Percentiles rank a stretch among this genome's conserved stretches.
These are phyloP conservation scores for Ageneiosus marmoratus DNA, from an alignment of 2,113 vertebrate genomes.

Conservation along the genomic window DNA sequence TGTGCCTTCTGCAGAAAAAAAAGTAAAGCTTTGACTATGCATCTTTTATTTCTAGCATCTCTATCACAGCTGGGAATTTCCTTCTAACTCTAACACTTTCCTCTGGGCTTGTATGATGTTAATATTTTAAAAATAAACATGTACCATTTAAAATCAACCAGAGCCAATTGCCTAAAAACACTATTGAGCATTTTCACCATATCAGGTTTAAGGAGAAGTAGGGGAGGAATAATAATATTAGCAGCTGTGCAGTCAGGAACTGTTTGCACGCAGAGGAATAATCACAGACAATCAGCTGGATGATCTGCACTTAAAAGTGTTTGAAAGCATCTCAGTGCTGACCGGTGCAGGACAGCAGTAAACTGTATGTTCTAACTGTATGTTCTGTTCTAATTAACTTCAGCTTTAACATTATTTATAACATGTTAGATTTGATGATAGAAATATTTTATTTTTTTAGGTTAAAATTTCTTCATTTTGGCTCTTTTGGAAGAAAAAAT, in stretches of 20 bases:
- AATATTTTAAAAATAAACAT: not conserved
- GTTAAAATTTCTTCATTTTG: not conserved
- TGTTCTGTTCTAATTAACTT: not conserved
- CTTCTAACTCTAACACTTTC: not conserved
- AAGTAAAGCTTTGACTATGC: not conserved
- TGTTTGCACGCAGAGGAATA: not conserved
- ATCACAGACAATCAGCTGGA: not conserved
- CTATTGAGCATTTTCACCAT: not conserved
- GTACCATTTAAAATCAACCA: not conserved
- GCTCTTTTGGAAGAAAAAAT: not conserved
- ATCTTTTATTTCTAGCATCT: not conserved
- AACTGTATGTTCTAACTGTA: too few species aligned
- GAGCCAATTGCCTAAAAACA: not conserved
- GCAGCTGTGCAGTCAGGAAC: not conserved
- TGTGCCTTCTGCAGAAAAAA: not conserved
- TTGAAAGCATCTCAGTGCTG: not conserved
- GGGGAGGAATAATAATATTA: not conserved
- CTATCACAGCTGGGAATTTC: not conserved
- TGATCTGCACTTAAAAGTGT: not conserved
- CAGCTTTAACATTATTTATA: not conserved
- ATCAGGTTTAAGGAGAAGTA: not conserved
- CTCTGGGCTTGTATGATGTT: conserved; percentile 2
- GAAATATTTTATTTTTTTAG: not conserved
- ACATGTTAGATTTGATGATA: not conserved
- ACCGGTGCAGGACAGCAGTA: not conserved